Base-by-base conservation (phyloP, 2,113 vertebrate species). In the Calyptomena viridis region DNA sequence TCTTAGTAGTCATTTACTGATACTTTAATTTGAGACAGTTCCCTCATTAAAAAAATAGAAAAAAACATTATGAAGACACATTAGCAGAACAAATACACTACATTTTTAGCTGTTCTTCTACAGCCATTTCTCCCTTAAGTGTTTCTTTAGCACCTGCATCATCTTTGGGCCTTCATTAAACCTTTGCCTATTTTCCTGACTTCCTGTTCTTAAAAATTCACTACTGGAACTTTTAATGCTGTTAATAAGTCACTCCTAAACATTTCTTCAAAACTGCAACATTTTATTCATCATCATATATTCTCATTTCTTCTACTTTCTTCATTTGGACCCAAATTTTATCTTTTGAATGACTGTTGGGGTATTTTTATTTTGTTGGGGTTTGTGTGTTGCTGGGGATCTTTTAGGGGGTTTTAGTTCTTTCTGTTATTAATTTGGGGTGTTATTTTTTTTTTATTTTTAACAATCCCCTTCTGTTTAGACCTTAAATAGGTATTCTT, bases 381-480 rank as follows among this genome's bases (percentile, higher is more conserved):
- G 25, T 14, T 63, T 63, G 11, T 63, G 18, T 42, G 12, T 63
- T 39, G 35, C 27, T 42, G 11, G 1, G 3, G 44, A 46, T 46
- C 19, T 47, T 8, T 39, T 33, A 9, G 18, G 3, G 1, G 0
- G 8, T 28, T 58, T 11, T 6, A 22, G 5, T 16, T 30, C 8
- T n/a, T 49, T 12, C 9, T 64, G 44, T 18, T 25, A 46, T 30
- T 58, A 1, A 1, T 21, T 84, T 58, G 14, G 15, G 14, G 3
- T 20, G 7, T 33, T 9, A n/a, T 5, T 14, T 23, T 47, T 63
- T 16, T 25, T 58, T 21, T 15, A 11, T 62, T 75, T 76, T 19
- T 52, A 60, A 9, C 1, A 67, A 15, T 35, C 6, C 2, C 8
- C 3, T 72, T 23, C 13, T 28, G 72, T 50, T 87, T 71, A 50